A percentile compares a stretch with the other conserved stretches of the same genome.
Conservation (phyloP, 2,888 invertebrate species). For the Imbricaverruca yamaguchii region DNA sequence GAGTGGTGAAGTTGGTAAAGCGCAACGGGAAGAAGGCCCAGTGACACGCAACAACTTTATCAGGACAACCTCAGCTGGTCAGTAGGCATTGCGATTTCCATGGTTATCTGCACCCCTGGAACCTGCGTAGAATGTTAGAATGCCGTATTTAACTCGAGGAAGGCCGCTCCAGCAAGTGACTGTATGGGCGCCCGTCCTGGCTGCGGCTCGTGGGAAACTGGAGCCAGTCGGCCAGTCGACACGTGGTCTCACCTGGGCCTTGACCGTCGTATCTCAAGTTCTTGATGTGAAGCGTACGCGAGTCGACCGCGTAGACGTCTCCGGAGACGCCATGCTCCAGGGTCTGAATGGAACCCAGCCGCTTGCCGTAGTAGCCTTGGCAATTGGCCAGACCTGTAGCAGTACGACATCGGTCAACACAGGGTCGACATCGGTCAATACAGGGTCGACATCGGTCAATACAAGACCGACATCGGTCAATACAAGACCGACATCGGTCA, state of each 20-base stretch:
- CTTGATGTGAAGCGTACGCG: conserved; percentile 74
- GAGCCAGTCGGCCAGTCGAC: background rate
- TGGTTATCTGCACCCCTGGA: conserved; percentile 24
- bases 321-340: conserved; percentile 79
- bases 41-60: too few species aligned
- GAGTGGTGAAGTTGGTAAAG: too few species aligned
- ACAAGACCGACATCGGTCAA: background rate
- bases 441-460: too few species aligned
- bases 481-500: too few species aligned
- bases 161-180: too few species aligned
- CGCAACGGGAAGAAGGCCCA: too few species aligned
- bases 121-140: background rate
- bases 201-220: background rate
- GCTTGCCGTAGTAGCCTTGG: conserved; percentile 28
- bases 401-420: background rate
- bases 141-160: background rate
- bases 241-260: conserved; percentile 27
- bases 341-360: conserved; percentile 62
- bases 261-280: conserved; percentile 62
- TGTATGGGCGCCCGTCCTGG: too few species aligned
- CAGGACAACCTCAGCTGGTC: too few species aligned
- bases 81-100: too few species aligned
- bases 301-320: conserved; percentile 78
- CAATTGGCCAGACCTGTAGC: background rate
- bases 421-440: too few species aligned